phyloP scores from a whole-genome alignment of 2,888 invertebrate species.

The Andrena praecox region DNA sequence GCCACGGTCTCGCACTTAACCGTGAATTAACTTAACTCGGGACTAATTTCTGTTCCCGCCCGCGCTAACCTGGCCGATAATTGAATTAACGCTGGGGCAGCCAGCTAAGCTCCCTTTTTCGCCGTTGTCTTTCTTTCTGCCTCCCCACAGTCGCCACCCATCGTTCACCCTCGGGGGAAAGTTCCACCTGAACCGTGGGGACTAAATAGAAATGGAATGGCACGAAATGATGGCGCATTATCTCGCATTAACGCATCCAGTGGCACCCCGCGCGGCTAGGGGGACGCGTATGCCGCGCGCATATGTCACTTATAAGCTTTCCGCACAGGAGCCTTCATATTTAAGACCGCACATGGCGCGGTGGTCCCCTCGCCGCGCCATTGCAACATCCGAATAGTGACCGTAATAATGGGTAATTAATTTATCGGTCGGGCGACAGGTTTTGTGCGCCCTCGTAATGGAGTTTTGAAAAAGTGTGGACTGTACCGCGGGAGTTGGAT shows the following conservation, averaged over 20 bases:
- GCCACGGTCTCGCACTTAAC: constrained; percentile 39
- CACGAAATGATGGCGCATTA: constrained; percentile 65
- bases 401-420: constrained; percentile 54
- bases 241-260: constrained; percentile 65
- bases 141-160: neutral
- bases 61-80: constrained; percentile 55
- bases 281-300: constrained; percentile 52
- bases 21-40: constrained; percentile 66
- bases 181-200: constrained; percentile 62
- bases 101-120: constrained; percentile 3
- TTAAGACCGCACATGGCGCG: constrained; percentile 66
- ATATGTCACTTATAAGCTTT: constrained; percentile 69
- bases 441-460: constrained; percentile 13
- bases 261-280: constrained; percentile 44
- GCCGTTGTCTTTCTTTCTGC: neutral
- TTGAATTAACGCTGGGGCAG: constrained; percentile 60
- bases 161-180: constrained; percentile 19
- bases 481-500: neutral
- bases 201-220: constrained; percentile 57
- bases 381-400: neutral
- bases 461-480: constrained; percentile 13
- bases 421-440: constrained; percentile 22
- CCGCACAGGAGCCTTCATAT: constrained; percentile 55
- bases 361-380: constrained; percentile 25
- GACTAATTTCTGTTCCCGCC: constrained; percentile 58